Conservation (phyloP, 1,140 invertebrate genomes). For the Zaprionus vittiger region DNA sequence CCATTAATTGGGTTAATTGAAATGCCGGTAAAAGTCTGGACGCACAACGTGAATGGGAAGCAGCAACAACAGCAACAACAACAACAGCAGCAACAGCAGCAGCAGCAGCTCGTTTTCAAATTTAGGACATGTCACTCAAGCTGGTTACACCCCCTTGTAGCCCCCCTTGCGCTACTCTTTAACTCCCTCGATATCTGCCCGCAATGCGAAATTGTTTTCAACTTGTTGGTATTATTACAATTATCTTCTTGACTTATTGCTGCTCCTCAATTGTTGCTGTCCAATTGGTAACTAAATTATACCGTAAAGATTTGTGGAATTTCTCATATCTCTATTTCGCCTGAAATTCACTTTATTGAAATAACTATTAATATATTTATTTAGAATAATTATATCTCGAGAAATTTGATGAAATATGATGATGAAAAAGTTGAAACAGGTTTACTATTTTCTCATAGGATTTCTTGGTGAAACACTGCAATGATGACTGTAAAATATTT, state of each 20-base stretch:
- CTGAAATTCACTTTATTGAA: too few relatives aligned
- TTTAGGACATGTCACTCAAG: slow-evolving; percentile 83
- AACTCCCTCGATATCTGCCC: background rate
- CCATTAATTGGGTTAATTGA: slow-evolving; percentile 85
- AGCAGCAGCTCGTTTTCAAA: slow-evolving; percentile 58
- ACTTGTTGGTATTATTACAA: slow-evolving; percentile 44
- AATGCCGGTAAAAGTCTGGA: slow-evolving; percentile 82
- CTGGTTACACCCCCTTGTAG: slow-evolving; percentile 7
- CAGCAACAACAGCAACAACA: background rate
- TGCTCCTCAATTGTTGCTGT: background rate
- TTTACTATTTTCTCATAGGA: too few relatives aligned
- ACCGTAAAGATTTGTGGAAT: too few relatives aligned
- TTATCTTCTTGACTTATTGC: background rate
- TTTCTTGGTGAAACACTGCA: too few relatives aligned
- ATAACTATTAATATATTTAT: too few relatives aligned
- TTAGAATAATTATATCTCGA: too few relatives aligned
- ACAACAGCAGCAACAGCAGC: background rate
- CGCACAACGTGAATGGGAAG: slow-evolving; percentile 3
- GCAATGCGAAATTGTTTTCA: slow-evolving; percentile 23
- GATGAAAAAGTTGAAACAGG: too few relatives aligned
- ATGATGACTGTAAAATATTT: too few relatives aligned
- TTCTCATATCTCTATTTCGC: too few relatives aligned
- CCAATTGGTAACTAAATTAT: background rate
- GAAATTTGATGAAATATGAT: too few relatives aligned
- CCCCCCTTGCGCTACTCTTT: background rate